Conservation (phyloP, 2,113 vertebrate genomes). For the Aldabrachelys gigantea region DNA sequence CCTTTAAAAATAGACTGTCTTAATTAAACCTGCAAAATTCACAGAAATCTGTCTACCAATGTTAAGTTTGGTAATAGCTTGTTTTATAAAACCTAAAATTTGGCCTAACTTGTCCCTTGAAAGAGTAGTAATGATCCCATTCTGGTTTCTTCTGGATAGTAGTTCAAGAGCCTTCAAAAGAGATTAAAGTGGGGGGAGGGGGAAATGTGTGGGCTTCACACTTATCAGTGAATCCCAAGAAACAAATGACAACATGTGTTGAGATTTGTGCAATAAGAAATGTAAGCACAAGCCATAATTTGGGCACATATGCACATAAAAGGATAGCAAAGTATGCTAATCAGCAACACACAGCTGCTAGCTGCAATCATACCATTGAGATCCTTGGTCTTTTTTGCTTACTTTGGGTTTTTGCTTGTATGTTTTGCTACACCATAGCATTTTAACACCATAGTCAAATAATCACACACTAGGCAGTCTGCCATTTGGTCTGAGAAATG, state of each 20-base stretch:
- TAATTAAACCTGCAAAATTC: not conserved
- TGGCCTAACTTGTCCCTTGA: not conserved
- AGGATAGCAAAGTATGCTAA: not conserved
- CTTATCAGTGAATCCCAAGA: not conserved
- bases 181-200: not conserved
- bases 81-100: not conserved
- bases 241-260: not conserved
- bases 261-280: not conserved
- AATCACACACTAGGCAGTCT: constrained; percentile 12
- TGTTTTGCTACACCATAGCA: not conserved
- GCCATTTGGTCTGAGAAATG: constrained; percentile 32
- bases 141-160: not conserved
- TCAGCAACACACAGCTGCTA: not conserved
- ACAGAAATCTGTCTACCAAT: not conserved
- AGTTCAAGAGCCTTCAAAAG: not conserved
- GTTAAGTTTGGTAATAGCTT: not conserved
- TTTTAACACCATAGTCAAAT: not conserved
- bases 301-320: not conserved
- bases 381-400: not conserved
- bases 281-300: not conserved
- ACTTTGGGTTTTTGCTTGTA: not conserved
- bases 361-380: not conserved
- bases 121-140: not conserved
- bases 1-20: not conserved
- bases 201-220: not conserved